Conservation (phyloP, 1,140 invertebrate species). For the Tetraneura akinire region DNA sequence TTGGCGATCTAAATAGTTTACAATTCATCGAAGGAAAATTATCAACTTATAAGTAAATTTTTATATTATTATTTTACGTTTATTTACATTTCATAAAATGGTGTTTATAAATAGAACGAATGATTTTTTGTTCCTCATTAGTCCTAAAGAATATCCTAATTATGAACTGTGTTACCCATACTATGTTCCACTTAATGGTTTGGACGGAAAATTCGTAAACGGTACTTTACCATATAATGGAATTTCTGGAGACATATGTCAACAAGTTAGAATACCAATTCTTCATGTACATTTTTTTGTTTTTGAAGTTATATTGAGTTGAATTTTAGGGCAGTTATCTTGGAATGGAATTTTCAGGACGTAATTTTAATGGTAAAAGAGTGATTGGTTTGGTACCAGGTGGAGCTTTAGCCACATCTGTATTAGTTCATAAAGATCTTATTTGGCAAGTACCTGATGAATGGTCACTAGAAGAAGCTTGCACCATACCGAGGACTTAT, state of each 20-base stretch:
- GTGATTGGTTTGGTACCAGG: constrained; percentile 93
- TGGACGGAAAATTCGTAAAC: constrained; percentile 93
- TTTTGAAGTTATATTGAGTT: no score
- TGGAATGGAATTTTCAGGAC: constrained; percentile 91
- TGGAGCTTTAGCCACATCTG: constrained; percentile 84
- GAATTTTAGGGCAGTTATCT: constrained; percentile 66
- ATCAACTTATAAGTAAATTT: constrained; percentile 60
- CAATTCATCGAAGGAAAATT: constrained; percentile 76
- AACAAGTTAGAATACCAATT: constrained; percentile 65
- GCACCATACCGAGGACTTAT: constrained; percentile 92
- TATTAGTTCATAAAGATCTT: constrained; percentile 79
- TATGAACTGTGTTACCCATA: constrained; percentile 78
- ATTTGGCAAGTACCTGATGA: constrained; percentile 85
- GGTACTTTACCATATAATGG: constrained; percentile 76
- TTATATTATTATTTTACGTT: neutral
- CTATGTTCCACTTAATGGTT: constrained; percentile 92
- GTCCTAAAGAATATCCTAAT: constrained; percentile 17
- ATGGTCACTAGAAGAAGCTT: constrained; percentile 90
- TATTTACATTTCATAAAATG: neutral
- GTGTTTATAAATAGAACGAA: neutral
- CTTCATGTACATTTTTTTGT: no score
- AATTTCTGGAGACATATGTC: constrained; percentile 70
- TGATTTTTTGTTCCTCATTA: neutral
- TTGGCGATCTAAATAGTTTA: constrained; percentile 84
- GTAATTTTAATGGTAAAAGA: constrained; percentile 71